Percentiles rank a stretch among this genome's conserved stretches.
phyloP scores from a whole-genome alignment of 1,140 invertebrate species.

The Brachionus calyciflorus region DNA sequence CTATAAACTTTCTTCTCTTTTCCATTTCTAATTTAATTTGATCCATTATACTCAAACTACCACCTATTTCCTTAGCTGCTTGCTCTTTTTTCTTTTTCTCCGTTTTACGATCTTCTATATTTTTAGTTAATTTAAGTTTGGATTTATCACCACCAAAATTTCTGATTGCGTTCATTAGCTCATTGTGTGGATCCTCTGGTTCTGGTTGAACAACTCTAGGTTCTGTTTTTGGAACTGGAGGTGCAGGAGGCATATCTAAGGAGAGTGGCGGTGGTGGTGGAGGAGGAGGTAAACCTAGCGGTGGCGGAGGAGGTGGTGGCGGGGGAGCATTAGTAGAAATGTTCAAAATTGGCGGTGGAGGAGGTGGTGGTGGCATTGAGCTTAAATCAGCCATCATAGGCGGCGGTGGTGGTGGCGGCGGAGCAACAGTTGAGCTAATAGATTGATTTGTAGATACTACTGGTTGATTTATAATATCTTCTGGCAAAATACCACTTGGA shows the following conservation, averaged over 20 bases:
- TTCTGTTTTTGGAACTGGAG: neutral
- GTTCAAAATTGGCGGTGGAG: neutral
- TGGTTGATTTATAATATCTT: neutral
- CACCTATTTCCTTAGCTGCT: conserved; percentile 24
- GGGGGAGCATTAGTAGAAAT: neutral
- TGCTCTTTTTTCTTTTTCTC: conserved; percentile 35
- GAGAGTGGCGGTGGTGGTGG: neutral
- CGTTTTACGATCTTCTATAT: conserved; percentile 36
- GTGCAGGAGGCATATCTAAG: neutral
- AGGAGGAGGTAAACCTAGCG: neutral
- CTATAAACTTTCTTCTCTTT: conserved; percentile 39
- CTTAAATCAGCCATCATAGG: neutral
- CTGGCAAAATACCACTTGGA: neutral
- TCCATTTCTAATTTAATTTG: conserved; percentile 5
- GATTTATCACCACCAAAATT: conserved; percentile 35
- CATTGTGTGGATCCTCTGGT: neutral
- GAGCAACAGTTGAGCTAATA: neutral
- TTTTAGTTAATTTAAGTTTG: conserved; percentile 7
- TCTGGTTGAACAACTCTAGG: neutral
- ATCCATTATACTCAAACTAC: conserved; percentile 30
- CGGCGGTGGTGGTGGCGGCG: conserved; percentile 30
- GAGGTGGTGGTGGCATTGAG: conserved; percentile 9
- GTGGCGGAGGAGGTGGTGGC: conserved; percentile 33
- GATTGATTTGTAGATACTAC: neutral
- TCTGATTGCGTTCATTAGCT: conserved; percentile 14